Evolutionary conservation across 2,797 vertebrate genomes (phyloP), one percentile per base, ranked within the genome.

Genomic region (Phoxinus dragarum): DNA sequence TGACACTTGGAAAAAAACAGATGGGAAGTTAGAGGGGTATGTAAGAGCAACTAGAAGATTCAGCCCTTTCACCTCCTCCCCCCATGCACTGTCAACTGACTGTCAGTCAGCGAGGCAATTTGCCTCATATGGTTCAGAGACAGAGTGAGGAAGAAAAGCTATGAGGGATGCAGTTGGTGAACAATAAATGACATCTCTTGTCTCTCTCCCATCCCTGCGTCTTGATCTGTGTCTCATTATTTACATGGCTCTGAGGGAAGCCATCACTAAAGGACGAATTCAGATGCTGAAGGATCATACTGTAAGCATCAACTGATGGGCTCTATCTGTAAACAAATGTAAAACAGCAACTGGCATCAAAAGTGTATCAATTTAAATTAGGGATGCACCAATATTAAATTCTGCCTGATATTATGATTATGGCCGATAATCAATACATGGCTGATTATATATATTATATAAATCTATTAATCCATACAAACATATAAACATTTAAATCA

Each of bases 31-130:
- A 90, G 91, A 92, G 64, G 93, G 92, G 91, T 87, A 40, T 92
- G 91, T 89, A 93, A 91, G 95, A 93, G 92, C 92, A 92, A 93
- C 92, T 92, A 87, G 91, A 94, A 93, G 94, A 94, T 91, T 93
- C 93, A 90, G 89, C 84, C 88, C 89, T 88, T 89, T 91, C 91
- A 91, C 90, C 88, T 91, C 91, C 84, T 86, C 88, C 88, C 21
- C 90, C 84, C 79, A 87, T 83, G 82, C 84, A 86, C 77, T 82
- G 88, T 89, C 86, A 81, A 79, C 89, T 91, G 88, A 92, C 91
- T 81, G 90, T 90, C 91, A 92, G 91, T 88, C 92, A 90, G 94
- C 90, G 90, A 85, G 78, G 87, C 94, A 91, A 94, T 95, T 95
- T 93, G 92, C 91, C 94, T 91, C 86, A 92, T 80, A 91, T 86